Evolutionary conservation across 2,888 invertebrate genomes (phyloP).

Genomic region (Sinotaia quadrata): DNA sequence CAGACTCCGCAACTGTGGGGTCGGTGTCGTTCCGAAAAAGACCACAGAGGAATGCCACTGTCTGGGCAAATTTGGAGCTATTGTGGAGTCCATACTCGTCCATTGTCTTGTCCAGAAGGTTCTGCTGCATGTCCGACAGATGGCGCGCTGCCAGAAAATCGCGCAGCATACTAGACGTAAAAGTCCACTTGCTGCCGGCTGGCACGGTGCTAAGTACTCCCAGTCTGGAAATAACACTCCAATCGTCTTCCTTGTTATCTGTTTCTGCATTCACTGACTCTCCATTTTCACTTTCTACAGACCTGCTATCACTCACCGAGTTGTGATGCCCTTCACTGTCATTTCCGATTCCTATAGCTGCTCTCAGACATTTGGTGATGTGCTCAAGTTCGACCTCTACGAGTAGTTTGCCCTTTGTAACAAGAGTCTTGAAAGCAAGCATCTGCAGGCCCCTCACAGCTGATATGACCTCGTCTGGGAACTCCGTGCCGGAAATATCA

Average conservation of each 20-base stretch:
- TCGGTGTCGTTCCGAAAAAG: constrained; percentile 50
- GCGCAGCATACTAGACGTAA: constrained; percentile 47
- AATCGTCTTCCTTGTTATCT: constrained; percentile 1
- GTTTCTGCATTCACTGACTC: too few species aligned
- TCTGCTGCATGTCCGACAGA: constrained; percentile 49
- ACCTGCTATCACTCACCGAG: neutral
- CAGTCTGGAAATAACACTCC: constrained; percentile 42
- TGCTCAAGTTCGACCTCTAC: neutral
- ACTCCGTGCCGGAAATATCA: constrained; percentile 31
- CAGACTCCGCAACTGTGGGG: constrained; percentile 39
- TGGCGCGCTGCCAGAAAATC: constrained; percentile 60
- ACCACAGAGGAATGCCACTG: constrained; percentile 56
- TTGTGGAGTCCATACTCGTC: constrained; percentile 46
- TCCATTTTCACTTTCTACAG: neutral
- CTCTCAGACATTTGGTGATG: neutral
- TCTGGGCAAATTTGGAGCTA: constrained; percentile 45
- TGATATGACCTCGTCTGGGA: constrained; percentile 38
- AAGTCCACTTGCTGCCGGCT: constrained; percentile 34
- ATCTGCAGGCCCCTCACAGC: constrained; percentile 17
- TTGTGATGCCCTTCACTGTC: neutral
- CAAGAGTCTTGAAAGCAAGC: constrained; percentile 13
- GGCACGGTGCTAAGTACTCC: constrained; percentile 43
- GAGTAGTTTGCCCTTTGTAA: constrained; percentile 1
- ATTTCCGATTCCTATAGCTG: neutral
- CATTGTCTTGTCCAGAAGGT: constrained; percentile 42